Percentiles rank a stretch among this genome's conserved stretches.
These are phyloP conservation scores for Phoenicopterus ruber DNA, from an alignment of 2,113 vertebrate species.

Conservation along the genomic window DNA sequence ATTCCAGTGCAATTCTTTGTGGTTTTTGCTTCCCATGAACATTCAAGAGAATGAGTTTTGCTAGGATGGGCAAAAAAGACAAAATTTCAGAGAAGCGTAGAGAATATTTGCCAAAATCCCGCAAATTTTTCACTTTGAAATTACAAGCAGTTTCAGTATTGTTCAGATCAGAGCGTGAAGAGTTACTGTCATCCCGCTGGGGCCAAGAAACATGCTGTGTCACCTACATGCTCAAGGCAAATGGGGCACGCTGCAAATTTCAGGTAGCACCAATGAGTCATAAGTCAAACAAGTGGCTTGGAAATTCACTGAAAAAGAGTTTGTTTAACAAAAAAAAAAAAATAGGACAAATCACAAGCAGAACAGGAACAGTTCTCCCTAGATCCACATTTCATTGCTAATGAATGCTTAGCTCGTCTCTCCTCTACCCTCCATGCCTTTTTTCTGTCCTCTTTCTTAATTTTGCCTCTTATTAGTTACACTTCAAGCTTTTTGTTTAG, in stretches of 20 bases:
- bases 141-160: background rate
- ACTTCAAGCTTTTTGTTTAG: slow-evolving; percentile 43
- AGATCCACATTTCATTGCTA: background rate
- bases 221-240: background rate
- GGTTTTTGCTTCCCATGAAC: background rate
- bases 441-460: background rate
- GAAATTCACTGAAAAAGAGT: slow-evolving; percentile 13
- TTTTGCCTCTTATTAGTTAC: slow-evolving; percentile 22
- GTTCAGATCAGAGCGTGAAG: background rate
- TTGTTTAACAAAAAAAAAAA: background rate
- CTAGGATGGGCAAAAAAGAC: background rate
- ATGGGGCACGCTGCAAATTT: background rate
- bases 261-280: background rate
- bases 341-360: background rate
- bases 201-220: background rate
- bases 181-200: background rate
- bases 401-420: background rate
- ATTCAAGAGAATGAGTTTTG: background rate
- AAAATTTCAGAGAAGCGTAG: background rate
- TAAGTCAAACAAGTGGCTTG: background rate
- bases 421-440: background rate
- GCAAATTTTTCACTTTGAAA: background rate
- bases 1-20: background rate
- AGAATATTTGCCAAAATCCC: background rate
- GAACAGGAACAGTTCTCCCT: background rate